Base-by-base conservation (phyloP, 1,140 invertebrate genomes). In the Cotesia glomerata region DNA sequence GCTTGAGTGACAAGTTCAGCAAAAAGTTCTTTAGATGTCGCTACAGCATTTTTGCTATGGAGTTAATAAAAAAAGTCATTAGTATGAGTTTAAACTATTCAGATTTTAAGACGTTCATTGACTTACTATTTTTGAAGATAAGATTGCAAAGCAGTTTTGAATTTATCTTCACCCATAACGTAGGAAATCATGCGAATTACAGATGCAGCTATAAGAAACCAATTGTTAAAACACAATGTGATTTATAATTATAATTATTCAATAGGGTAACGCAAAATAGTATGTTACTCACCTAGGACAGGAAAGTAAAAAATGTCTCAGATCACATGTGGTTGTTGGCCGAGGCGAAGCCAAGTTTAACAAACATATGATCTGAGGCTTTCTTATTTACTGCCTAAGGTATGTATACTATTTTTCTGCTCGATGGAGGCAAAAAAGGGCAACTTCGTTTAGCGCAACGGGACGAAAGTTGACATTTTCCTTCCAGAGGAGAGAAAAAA, bases 11-110 rank as follows among this genome's bases (percentile, higher is more conserved):
- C 34, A 11, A 95, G 76, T 4, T 87, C 80, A 1, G 84, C 66
- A 87, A 91, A 92, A 1, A 93, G 80, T 64, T 92, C 87, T 56
- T 91, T 82, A 75, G 92, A 90, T 8, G 85, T 82, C 3, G 91
- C 90, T 72, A 78, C 84, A 26, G 73, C 74, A 67, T 84, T 88
- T 69, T 81, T 72, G 70, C 81, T 81, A 78, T 56, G 58, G 56
- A 71, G 52, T 39, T 5, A 18, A n/a, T 14, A 11, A 7, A 4
- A 26, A 32, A 5, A 7, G 11, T 52, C 39, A 7, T n/a, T 52
- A 66, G 8, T 26, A 13, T 0, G 3, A 49, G 52, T 49, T 4
- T 32, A 34, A 59, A 61, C 32, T 16, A 59, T 16, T 34, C 3
- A 32, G 2, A 45, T 45, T 7, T 45, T 45, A 45, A 45, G 7